A percentile compares a stretch with the other conserved stretches of the same genome.
These are phyloP conservation scores for Chunga burmeisteri DNA, from an alignment of 2,113 vertebrate species.

Conservation along the genomic window DNA sequence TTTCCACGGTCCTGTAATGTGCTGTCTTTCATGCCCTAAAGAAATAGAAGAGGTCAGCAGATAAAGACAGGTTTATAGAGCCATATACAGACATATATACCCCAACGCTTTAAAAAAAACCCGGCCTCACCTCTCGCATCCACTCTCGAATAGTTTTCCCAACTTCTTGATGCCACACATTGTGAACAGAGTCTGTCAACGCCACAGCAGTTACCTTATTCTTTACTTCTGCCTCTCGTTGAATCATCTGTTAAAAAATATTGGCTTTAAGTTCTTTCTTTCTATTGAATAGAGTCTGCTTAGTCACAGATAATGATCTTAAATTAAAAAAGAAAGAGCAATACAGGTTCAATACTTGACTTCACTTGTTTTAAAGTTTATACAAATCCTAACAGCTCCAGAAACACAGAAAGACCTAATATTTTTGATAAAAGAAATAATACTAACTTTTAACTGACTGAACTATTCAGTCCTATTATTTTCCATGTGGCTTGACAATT, in stretches of 20 bases:
- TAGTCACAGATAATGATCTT: slow-evolving; percentile 65
- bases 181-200: slow-evolving; percentile 96
- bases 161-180: slow-evolving; percentile 95
- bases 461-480: slow-evolving; percentile 68
- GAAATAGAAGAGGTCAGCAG: neutral
- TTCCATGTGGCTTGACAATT: slow-evolving; percentile 73
- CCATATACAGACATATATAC: neutral
- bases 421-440: slow-evolving; percentile 69
- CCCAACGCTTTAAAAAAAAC: neutral
- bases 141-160: slow-evolving; percentile 93
- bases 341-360: slow-evolving; percentile 34
- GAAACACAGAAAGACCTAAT: slow-evolving; percentile 60
- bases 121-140: slow-evolving; percentile 90
- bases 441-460: slow-evolving; percentile 63
- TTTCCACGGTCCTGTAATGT: neutral
- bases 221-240: slow-evolving; percentile 92
- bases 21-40: neutral
- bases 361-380: slow-evolving; percentile 60
- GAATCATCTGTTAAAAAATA: slow-evolving; percentile 90
- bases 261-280: slow-evolving; percentile 47
- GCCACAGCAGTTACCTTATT: slow-evolving; percentile 91
- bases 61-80: neutral
- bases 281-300: slow-evolving; percentile 36
- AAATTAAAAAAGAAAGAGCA: slow-evolving; percentile 49
- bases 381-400: slow-evolving; percentile 20